Base-by-base conservation (phyloP, 2,888 invertebrate genomes). In the Dryocosmus kuriphilus region DNA sequence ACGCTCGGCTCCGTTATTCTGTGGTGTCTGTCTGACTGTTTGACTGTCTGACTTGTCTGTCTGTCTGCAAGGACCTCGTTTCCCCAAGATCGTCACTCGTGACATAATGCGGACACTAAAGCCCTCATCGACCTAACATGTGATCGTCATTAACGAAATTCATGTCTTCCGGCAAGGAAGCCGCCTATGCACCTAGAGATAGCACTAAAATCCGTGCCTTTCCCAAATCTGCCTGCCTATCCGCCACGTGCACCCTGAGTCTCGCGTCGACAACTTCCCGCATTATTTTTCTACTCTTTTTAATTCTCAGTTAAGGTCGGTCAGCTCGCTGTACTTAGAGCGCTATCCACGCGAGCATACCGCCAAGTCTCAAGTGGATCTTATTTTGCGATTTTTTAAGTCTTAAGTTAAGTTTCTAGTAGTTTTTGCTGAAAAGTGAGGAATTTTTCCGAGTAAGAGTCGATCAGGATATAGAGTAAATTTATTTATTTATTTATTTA, bases 1-100 rank as follows among this genome's bases (percentile, higher is more conserved):
- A 30, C 46, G 9, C 76, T 76, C 79, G 60, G 77, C 89, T 89
- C 86, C 90, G 91, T 91, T 91, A 91, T 91, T 91, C 91, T 91
- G 91, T 91, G 90, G 90, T 87, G 87, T 84, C 82, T 81, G 74
- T 79, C 79, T 81, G 76, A 78, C 80, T 82, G 71, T 80, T 80
- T 79, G 51, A 27, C 16, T 73, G 77, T 73, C 76, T 61, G 77
- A 78, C 65, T 60, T 81, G 77, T 75, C 80, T 82, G 32, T 22
- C 22, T 74, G 30, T 32, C 55, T 51, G 30, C 9, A 74, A 75
- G 27, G 27, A 61, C 16, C 9, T 57, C n/a, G 30, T 67, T 22
- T 24, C 32, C 32, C 24, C 67, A 71, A 67, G 19, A 41, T 30
- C n/a, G 32, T 63, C 51, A 71, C 16, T 46, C 46, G 71, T 27